phyloP scores from a whole-genome alignment of 2,888 invertebrate species.

The Endomychus coccineus region DNA sequence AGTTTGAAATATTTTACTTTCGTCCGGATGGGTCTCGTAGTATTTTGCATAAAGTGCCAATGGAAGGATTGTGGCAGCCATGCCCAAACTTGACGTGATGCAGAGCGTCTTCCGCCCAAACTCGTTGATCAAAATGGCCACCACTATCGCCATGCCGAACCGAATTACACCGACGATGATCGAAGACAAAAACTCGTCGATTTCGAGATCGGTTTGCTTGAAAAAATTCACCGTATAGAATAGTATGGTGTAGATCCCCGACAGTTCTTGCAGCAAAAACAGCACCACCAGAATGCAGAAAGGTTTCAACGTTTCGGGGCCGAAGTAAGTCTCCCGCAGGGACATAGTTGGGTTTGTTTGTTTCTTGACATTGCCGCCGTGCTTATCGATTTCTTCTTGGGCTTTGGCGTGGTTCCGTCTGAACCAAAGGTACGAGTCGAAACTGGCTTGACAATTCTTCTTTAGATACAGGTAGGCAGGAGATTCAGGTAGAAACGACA shows the following conservation, averaged over 20 bases:
- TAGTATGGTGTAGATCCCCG: constrained; percentile 64
- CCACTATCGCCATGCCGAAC: constrained; percentile 59
- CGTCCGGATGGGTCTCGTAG: constrained; percentile 32
- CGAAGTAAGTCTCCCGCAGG: constrained; percentile 37
- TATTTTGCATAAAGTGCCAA: constrained; percentile 37
- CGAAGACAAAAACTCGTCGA: constrained; percentile 59
- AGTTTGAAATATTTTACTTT: constrained; percentile 33
- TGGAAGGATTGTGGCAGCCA: constrained; percentile 54
- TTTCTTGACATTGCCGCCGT: constrained; percentile 28
- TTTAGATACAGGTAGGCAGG: constrained; percentile 59
- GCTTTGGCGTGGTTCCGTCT: constrained; percentile 55
- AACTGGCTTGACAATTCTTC: constrained; percentile 53
- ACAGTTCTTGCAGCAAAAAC: constrained; percentile 65
- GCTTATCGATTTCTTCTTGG: constrained; percentile 56
- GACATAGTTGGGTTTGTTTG: constrained; percentile 21
- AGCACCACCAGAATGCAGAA: constrained; percentile 57
- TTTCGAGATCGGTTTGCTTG: constrained; percentile 56
- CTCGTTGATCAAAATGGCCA: constrained; percentile 58
- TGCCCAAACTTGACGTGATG: constrained; percentile 56
- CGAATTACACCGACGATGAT: constrained; percentile 62
- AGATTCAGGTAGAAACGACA: constrained; percentile 61
- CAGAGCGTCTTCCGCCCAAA: constrained; percentile 57
- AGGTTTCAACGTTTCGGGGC: constrained; percentile 57
- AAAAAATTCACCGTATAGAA: constrained; percentile 68
- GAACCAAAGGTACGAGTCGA: constrained; percentile 57